Percentiles rank a stretch among this genome's conserved stretches.
Evolutionary conservation across 1,140 invertebrate genomes (phyloP).

Genomic region (Laodelphax striatellus): DNA sequence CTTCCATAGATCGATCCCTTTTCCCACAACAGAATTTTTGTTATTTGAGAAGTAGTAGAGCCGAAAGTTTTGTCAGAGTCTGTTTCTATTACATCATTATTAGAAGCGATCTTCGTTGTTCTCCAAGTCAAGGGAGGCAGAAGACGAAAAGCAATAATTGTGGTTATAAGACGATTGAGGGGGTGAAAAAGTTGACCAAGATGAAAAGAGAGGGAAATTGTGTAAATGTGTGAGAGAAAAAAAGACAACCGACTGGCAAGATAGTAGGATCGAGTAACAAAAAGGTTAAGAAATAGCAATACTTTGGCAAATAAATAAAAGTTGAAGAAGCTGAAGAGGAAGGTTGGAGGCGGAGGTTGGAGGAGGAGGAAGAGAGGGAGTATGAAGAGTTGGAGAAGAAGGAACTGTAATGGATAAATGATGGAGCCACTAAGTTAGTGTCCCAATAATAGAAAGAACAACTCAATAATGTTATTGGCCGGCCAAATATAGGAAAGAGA

Average conservation of each 20-base stretch:
- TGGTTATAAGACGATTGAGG: too few species aligned
- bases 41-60: not conserved
- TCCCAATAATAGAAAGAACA: constrained; percentile 19
- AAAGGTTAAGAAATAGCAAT: constrained; percentile 1
- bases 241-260: not conserved
- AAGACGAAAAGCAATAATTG: not conserved
- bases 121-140: too few species aligned
- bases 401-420: constrained; percentile 5
- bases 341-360: not conserved
- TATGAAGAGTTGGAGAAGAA: too few species aligned
- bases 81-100: not conserved
- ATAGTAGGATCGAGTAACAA: constrained; percentile 5
- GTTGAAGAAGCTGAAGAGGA: not conserved
- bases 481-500: constrained; percentile 5
- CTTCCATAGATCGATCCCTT: too few species aligned
- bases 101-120: not conserved
- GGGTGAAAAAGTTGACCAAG: too few species aligned
- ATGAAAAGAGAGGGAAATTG: too few species aligned
- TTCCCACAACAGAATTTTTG: not conserved
- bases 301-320: not conserved
- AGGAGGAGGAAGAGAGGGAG: not conserved
- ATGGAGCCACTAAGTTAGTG: constrained; percentile 16
- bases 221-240: too few species aligned
- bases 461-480: constrained; percentile 21
- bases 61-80: constrained; percentile 1